Conservation (phyloP, 2,888 invertebrate species). For the Idaea straminata region DNA sequence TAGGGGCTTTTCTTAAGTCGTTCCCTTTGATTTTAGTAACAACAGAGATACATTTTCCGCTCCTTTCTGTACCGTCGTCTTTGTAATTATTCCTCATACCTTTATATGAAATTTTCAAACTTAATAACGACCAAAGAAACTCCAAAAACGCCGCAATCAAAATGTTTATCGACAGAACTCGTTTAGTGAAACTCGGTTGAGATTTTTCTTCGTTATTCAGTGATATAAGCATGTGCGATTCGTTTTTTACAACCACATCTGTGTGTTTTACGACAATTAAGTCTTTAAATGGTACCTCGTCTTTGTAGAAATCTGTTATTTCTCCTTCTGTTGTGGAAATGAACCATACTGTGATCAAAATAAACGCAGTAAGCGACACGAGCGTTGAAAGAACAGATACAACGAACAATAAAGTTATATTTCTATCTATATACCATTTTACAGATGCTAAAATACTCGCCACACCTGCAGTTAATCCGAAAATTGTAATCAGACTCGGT, state of each 20-base stretch:
- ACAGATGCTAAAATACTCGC: slow-evolving; percentile 82
- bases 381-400: slow-evolving; percentile 77
- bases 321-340: slow-evolving; percentile 59
- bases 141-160: slow-evolving; percentile 80
- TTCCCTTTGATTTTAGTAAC: slow-evolving; percentile 80
- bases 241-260: slow-evolving; percentile 57
- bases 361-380: slow-evolving; percentile 66
- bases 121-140: slow-evolving; percentile 81
- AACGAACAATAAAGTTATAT: slow-evolving; percentile 82
- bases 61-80: slow-evolving; percentile 69
- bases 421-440: slow-evolving; percentile 83
- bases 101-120: slow-evolving; percentile 79
- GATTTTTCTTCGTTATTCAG: slow-evolving; percentile 42
- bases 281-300: slow-evolving; percentile 63
- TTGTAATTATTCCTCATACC: slow-evolving; percentile 82
- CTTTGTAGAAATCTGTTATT: slow-evolving; percentile 64
- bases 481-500: slow-evolving; percentile 73
- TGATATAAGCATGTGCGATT: slow-evolving; percentile 62
- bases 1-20: slow-evolving; percentile 57
- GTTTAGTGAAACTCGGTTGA: slow-evolving; percentile 57
- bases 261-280: slow-evolving; percentile 59
- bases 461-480: slow-evolving; percentile 73
- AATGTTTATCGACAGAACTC: slow-evolving; percentile 80
- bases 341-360: slow-evolving; percentile 67
- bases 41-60: slow-evolving; percentile 75